Evolutionary conservation across 2,888 invertebrate species (phyloP).

Genomic region (Drosophila prolongata): DNA sequence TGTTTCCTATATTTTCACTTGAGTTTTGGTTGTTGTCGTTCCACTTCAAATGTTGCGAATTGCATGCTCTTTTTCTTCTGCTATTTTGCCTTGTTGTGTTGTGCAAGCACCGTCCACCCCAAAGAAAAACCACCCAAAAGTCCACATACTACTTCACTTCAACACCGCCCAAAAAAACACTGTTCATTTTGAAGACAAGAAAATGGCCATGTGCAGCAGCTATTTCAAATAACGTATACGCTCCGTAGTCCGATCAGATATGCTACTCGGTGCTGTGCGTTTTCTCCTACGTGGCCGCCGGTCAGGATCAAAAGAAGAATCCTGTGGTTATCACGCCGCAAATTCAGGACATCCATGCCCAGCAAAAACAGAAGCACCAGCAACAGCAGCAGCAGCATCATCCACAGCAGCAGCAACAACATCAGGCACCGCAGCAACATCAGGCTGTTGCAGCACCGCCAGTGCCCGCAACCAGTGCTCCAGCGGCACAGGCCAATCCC

Average conservation of each 20-base stretch:
- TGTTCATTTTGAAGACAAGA: background rate
- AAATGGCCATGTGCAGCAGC: background rate
- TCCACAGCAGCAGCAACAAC: constrained; percentile 25
- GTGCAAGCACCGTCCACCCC: constrained; percentile 3
- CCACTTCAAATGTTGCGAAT: constrained; percentile 13
- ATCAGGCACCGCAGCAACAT: constrained; percentile 60
- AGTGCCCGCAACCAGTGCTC: constrained; percentile 53
- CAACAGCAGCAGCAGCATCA: constrained; percentile 64
- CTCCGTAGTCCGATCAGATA: constrained; percentile 96
- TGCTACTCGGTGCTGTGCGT: constrained; percentile 99
- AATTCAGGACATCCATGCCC: constrained; percentile 83
- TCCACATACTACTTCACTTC: constrained; percentile 10
- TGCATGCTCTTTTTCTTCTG: constrained; percentile 14
- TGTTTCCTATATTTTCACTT: constrained; percentile 1
- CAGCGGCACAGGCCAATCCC: constrained; percentile 25
- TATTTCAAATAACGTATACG: constrained; percentile 44
- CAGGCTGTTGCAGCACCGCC: constrained; percentile 56
- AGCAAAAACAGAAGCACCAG: constrained; percentile 81
- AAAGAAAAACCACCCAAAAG: background rate
- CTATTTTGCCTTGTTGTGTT: constrained; percentile 14
- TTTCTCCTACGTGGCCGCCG: constrained; percentile 99
- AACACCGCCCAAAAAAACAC: constrained; percentile 1
- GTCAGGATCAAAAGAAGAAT: constrained; percentile 89
- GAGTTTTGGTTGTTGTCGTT: constrained; percentile 39
- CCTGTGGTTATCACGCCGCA: constrained; percentile 83